Evolutionary conservation across 2,888 invertebrate species (phyloP).

Genomic region (Dioctria linearis): DNA sequence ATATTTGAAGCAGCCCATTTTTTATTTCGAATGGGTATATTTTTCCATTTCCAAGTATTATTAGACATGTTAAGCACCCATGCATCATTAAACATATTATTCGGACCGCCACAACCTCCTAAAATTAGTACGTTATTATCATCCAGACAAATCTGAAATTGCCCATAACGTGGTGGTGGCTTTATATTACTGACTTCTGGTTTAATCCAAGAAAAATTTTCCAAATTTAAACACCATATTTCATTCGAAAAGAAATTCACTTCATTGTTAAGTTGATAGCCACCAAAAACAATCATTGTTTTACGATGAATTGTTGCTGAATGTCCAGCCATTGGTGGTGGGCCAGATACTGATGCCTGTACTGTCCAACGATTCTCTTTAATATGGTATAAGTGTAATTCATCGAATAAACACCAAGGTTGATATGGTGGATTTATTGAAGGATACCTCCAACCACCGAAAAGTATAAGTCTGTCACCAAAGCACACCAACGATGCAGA

Average conservation of each 20-base stretch:
- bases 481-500: slow-evolving; percentile 94
- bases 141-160: slow-evolving; percentile 89
- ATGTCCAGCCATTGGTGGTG: slow-evolving; percentile 85
- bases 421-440: slow-evolving; percentile 88
- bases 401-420: slow-evolving; percentile 91
- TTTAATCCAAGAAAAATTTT: slow-evolving; percentile 83
- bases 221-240: slow-evolving; percentile 90
- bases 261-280: slow-evolving; percentile 74
- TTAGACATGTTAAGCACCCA: slow-evolving; percentile 89
- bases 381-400: slow-evolving; percentile 90
- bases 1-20: slow-evolving; percentile 88
- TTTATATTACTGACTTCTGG: slow-evolving; percentile 79
- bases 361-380: slow-evolving; percentile 83
- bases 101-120: slow-evolving; percentile 91
- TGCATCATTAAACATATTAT: slow-evolving; percentile 88
- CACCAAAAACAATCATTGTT: slow-evolving; percentile 89
- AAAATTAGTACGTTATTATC: slow-evolving; percentile 84
- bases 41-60: slow-evolving; percentile 81
- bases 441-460: slow-evolving; percentile 97
- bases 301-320: slow-evolving; percentile 89
- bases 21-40: slow-evolving; percentile 82
- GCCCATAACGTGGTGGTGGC: slow-evolving; percentile 91
- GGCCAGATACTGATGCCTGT: slow-evolving; percentile 62
- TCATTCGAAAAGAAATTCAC: slow-evolving; percentile 80
- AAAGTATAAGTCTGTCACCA: slow-evolving; percentile 86